Evolutionary conservation across 2,113 vertebrate genomes (phyloP).

Genomic region (Cinclus cinclus): DNA sequence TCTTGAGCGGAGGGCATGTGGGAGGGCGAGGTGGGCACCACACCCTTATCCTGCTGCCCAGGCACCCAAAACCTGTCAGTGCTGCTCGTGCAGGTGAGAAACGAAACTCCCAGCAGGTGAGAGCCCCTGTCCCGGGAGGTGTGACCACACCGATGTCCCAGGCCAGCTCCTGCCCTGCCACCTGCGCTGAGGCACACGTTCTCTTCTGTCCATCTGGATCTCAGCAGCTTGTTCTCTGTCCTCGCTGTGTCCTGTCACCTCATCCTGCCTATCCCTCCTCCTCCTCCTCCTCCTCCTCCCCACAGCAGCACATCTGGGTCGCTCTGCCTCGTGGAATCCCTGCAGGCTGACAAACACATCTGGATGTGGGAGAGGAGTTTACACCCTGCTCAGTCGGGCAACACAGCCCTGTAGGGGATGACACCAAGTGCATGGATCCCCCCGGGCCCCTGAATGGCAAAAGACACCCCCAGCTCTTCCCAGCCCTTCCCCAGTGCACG

Average conservation of each 20-base stretch:
- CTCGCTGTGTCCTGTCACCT: neutral
- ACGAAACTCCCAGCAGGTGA: neutral
- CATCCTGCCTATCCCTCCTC: neutral
- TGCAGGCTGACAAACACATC: neutral
- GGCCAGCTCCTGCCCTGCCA: neutral
- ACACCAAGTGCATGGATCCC: neutral
- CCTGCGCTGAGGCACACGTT: neutral
- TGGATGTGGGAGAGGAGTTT: neutral
- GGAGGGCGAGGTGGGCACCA: neutral
- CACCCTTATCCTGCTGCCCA: neutral
- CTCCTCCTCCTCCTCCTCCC: neutral
- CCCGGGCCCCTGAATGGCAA: neutral
- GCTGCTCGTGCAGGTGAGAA: neutral
- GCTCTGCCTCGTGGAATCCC: conserved; percentile 3
- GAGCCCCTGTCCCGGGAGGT: neutral
- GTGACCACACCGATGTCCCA: neutral
- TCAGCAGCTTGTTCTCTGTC: neutral
- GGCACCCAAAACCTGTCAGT: neutral
- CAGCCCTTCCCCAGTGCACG: neutral
- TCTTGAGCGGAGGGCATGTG: neutral
- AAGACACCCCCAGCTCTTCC: neutral
- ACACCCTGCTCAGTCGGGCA: neutral
- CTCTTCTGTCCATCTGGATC: neutral
- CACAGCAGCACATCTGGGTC: neutral
- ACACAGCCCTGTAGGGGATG: neutral